phyloP scores from a whole-genome alignment of 2,888 invertebrate genomes.

The Malacosoma neustria region DNA sequence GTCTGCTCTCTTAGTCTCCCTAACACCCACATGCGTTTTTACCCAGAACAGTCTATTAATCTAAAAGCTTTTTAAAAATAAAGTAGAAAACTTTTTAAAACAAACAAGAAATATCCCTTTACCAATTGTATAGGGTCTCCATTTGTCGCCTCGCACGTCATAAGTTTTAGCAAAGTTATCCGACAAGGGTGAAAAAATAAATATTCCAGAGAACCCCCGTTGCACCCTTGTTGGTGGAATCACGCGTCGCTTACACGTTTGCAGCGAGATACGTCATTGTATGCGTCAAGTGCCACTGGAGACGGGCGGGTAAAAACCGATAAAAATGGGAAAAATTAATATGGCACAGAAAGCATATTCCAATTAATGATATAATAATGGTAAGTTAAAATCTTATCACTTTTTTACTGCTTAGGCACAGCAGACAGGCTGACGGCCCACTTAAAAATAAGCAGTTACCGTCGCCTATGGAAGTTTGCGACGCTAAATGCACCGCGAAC shows the following conservation, averaged over 20 bases:
- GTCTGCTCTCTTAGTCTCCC: too few species aligned
- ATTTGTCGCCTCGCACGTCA: constrained; percentile 39
- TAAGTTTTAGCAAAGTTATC: constrained; percentile 53
- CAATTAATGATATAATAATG: too few species aligned
- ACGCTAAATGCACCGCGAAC: background rate
- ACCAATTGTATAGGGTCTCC: constrained; percentile 33
- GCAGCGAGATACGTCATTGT: constrained; percentile 66
- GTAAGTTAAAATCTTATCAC: too few species aligned
- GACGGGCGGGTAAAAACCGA: constrained; percentile 29
- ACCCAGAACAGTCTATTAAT: too few species aligned
- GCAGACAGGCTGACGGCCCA: background rate
- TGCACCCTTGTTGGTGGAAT: constrained; percentile 68
- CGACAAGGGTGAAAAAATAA: constrained; percentile 55
- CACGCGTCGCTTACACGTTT: constrained; percentile 68
- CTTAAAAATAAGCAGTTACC: background rate
- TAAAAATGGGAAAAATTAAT: too few species aligned
- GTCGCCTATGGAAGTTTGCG: background rate
- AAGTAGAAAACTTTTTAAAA: too few species aligned
- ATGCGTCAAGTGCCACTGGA: constrained; percentile 26
- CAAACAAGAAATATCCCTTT: constrained; percentile 15
- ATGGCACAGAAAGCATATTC: too few species aligned
- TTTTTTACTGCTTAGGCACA: background rate
- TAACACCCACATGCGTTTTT: too few species aligned
- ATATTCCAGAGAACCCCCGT: constrained; percentile 49
- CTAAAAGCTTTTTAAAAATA: background rate